Conservation (phyloP, 2,113 vertebrate genomes). For the Sylvilagus bachmani region DNA sequence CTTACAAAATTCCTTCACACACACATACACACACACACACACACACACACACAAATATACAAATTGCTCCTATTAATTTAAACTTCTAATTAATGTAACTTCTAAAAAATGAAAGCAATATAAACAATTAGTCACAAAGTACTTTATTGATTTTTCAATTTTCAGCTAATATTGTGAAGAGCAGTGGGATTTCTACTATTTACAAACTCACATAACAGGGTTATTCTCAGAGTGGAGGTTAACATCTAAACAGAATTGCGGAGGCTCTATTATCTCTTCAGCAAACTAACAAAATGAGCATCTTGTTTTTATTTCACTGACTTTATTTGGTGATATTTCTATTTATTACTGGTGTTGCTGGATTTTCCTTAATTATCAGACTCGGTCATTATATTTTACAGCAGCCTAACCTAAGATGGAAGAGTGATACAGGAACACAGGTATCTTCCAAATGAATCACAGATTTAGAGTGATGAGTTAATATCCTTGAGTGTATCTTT, state of each 20-base stretch:
- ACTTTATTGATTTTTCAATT: background rate
- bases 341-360: background rate
- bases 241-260: constrained; percentile 14
- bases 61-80: background rate
- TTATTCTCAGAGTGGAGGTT: background rate
- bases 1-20: background rate
- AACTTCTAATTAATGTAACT: background rate
- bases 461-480: constrained; percentile 65
- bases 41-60: background rate
- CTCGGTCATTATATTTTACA: constrained; percentile 51
- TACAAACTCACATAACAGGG: background rate
- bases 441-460: constrained; percentile 37
- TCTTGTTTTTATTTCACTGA: constrained; percentile 31
- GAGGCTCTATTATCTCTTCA: background rate
- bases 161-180: background rate
- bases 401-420: constrained; percentile 43
- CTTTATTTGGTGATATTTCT: constrained; percentile 59
- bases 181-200: background rate
- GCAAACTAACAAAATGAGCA: constrained; percentile 24
- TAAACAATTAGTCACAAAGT: background rate
- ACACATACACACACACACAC: background rate
- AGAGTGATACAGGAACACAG: constrained; percentile 72
- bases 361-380: background rate
- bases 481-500: constrained; percentile 71
- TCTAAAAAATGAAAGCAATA: constrained; percentile 55